A percentile compares a stretch with the other conserved stretches of the same genome.
Conservation (phyloP, 2,113 vertebrate genomes). For the Globicephala melas region DNA sequence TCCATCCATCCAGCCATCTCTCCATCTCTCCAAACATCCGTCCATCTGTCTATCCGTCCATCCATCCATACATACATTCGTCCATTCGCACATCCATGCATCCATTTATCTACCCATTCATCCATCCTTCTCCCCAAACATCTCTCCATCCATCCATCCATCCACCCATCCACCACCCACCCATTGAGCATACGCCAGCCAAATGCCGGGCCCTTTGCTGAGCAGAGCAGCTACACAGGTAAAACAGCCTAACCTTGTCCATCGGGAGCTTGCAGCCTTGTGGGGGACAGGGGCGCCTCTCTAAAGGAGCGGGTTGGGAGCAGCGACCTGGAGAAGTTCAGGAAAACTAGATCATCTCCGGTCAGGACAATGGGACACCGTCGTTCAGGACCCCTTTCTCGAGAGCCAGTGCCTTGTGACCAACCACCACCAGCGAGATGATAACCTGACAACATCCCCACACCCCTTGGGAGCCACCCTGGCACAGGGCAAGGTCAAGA, state of each 20-base stretch:
- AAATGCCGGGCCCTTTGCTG: too few species aligned
- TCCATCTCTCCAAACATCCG: too few species aligned
- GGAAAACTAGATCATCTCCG: background rate
- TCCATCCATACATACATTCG: too few species aligned
- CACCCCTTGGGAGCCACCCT: background rate
- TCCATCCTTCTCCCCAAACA: rapidly evolving
- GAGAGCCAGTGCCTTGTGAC: background rate
- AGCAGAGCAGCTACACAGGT: background rate
- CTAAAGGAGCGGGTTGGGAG: background rate
- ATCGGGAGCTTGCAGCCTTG: background rate
- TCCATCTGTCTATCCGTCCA: background rate
- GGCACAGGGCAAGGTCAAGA: background rate
- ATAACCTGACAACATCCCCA: background rate
- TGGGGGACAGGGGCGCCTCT: background rate
- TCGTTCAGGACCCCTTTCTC: background rate
- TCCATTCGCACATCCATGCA: background rate
- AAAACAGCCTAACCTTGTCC: background rate
- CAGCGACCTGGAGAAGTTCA: background rate
- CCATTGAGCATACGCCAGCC: background rate
- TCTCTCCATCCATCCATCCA: too few species aligned
- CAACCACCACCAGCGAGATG: background rate
- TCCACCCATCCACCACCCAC: background rate
- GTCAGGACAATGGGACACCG: background rate
- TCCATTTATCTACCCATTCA: background rate
- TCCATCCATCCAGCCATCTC: too few species aligned